phyloP scores from a whole-genome alignment of 35 echinoderm and acorn worm genomes.

The Lytechinus pictus region DNA sequence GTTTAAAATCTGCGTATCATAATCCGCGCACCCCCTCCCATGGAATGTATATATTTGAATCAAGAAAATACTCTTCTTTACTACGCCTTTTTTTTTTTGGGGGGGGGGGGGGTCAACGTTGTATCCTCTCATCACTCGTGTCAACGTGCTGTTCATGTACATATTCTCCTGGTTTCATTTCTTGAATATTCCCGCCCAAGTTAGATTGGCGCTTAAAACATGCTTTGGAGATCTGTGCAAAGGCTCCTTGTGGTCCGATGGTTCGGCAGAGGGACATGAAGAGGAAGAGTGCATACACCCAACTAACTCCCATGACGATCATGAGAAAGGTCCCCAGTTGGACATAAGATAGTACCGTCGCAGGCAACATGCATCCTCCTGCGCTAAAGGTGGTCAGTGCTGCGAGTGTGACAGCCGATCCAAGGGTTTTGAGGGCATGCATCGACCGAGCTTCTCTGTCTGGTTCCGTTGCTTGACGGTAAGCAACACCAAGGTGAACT shows the following conservation, averaged over 20 bases:
- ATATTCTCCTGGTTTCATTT: neutral
- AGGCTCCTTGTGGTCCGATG: conserved; percentile 69
- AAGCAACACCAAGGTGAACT: conserved; percentile 90
- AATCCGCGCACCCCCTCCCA: too few relatives aligned
- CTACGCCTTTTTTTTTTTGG: too few relatives aligned
- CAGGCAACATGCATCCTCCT: conserved; percentile 81
- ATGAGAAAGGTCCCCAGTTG: conserved; percentile 87
- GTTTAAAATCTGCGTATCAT: too few relatives aligned
- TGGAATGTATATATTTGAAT: too few relatives aligned
- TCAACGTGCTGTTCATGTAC: conserved; percentile 34
- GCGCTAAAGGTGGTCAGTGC: conserved; percentile 79
- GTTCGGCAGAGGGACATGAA: conserved; percentile 77
- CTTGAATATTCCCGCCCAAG: neutral
- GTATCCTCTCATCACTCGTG: neutral
- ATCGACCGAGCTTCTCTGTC: conserved; percentile 55
- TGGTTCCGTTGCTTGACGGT: conserved; percentile 59
- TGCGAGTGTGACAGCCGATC: conserved; percentile 74
- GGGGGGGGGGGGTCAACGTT: neutral
- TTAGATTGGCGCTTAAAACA: neutral
- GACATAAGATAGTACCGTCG: conserved; percentile 65
- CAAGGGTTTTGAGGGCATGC: conserved; percentile 61
- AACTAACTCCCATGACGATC: conserved; percentile 76
- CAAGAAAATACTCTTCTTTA: too few relatives aligned
- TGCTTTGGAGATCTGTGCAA: conserved; percentile 55
- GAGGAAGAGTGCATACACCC: conserved; percentile 78